Evolutionary conservation across 2,888 invertebrate species (phyloP).

Genomic region (Thecocarcelia acutangulata): DNA sequence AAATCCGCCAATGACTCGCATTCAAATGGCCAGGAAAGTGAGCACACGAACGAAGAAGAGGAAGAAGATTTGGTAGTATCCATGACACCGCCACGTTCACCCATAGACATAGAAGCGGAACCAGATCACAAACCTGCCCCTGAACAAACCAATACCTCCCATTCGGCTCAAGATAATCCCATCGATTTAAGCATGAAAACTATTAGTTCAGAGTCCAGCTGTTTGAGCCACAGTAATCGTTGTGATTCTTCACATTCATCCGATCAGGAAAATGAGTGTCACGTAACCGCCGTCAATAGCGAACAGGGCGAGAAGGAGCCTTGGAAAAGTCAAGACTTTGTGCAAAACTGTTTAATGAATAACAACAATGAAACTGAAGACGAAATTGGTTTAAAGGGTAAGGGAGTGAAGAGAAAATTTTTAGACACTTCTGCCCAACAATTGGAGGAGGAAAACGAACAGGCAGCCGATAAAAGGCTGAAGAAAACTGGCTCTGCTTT

Average conservation of each 20-base stretch:
- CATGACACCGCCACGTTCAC: slow-evolving; percentile 83
- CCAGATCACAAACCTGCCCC: slow-evolving; percentile 75
- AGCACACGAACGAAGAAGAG: slow-evolving; percentile 77
- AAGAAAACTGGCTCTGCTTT: slow-evolving; percentile 44
- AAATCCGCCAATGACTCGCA: slow-evolving; percentile 44
- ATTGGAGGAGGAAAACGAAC: not conserved
- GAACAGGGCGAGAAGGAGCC: slow-evolving; percentile 69
- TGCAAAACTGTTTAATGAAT: slow-evolving; percentile 65
- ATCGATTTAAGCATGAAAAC: slow-evolving; percentile 91
- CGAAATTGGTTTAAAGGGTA: not conserved
- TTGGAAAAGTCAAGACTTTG: slow-evolving; percentile 68
- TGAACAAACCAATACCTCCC: slow-evolving; percentile 5
- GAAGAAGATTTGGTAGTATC: slow-evolving; percentile 83
- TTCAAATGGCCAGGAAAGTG: slow-evolving; percentile 66
- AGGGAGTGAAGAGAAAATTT: slow-evolving; percentile 52
- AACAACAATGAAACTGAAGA: slow-evolving; percentile 67
- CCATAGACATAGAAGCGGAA: slow-evolving; percentile 72
- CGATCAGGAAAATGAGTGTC: slow-evolving; percentile 51
- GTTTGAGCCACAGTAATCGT: slow-evolving; percentile 74
- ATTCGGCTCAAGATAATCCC: slow-evolving; percentile 85
- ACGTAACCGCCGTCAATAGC: slow-evolving; percentile 60
- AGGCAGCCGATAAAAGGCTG: not conserved
- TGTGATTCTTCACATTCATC: slow-evolving; percentile 47
- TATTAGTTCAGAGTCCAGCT: slow-evolving; percentile 81
- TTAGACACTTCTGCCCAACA: not conserved